phyloP scores from a whole-genome alignment of 2,888 invertebrate species.

The Euspilapteryx auroguttella region DNA sequence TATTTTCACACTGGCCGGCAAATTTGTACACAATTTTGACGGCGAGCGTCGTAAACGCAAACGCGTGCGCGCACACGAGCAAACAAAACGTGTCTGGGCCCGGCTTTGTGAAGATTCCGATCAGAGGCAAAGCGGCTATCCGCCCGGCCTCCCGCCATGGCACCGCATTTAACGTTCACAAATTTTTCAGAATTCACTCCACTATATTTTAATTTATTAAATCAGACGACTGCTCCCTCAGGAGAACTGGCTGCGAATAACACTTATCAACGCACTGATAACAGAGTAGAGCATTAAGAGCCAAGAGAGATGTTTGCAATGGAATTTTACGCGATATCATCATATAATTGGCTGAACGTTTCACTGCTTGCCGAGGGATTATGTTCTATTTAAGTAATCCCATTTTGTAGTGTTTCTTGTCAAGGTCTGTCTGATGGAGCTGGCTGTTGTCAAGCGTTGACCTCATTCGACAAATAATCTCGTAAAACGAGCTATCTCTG shows the following conservation, averaged over 20 bases:
- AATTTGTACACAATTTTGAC: no score
- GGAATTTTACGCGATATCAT: constrained; percentile 12
- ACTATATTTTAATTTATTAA: no score
- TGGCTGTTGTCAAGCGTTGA: neutral
- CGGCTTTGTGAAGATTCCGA: neutral
- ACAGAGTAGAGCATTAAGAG: constrained; percentile 8
- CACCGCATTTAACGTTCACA: constrained; percentile 29
- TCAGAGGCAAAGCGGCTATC: constrained; percentile 23
- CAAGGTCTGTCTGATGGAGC: neutral
- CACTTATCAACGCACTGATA: constrained; percentile 16
- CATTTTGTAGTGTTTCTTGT: neutral
- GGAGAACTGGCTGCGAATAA: constrained; percentile 23
- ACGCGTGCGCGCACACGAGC: constrained; percentile 14
- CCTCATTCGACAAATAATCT: no score
- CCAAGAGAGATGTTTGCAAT: constrained; percentile 10
- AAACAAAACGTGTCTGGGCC: neutral
- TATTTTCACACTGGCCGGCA: no score
- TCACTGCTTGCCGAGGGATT: neutral
- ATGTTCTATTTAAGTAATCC: neutral
- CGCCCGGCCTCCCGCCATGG: constrained; percentile 32
- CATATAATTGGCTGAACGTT: no score
- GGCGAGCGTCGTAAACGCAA: no score
- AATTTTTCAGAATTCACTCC: constrained; percentile 9
- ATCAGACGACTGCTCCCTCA: constrained; percentile 20
- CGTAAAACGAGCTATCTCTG: no score